Percentiles rank a stretch among this genome's conserved stretches.
Evolutionary conservation across 2,797 vertebrate species (phyloP).

Genomic region (Neosilurus hyrtlii): DNA sequence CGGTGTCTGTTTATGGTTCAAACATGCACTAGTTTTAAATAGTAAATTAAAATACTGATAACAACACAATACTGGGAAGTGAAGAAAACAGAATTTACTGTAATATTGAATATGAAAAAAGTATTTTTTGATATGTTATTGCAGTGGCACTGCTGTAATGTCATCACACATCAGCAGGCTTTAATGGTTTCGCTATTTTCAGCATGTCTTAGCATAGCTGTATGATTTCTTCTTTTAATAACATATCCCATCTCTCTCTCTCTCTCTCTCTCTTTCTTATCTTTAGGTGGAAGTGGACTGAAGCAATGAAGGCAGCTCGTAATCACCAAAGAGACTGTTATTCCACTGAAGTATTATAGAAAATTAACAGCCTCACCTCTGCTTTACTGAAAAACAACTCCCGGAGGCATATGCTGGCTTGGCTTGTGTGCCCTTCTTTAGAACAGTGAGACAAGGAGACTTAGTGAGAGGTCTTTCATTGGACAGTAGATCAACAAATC

Average conservation of each 20-base stretch:
- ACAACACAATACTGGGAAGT: conserved; percentile 34
- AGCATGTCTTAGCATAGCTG: conserved; percentile 59
- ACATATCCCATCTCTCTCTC: conserved; percentile 41
- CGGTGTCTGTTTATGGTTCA: too few relatives aligned
- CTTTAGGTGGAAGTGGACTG: conserved; percentile 80
- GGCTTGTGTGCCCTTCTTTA: conserved; percentile 66
- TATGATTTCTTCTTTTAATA: conserved; percentile 42
- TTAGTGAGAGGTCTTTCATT: conserved; percentile 71
- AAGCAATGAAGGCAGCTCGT: conserved; percentile 74
- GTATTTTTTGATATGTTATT: background rate
- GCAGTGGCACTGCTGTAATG: conserved; percentile 62
- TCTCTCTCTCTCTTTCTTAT: conserved; percentile 52
- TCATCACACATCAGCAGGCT: conserved; percentile 67
- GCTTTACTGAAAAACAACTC: conserved; percentile 59
- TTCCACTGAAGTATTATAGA: conserved; percentile 70
- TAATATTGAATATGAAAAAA: background rate
- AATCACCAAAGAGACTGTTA: conserved; percentile 70
- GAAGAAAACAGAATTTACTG: background rate
- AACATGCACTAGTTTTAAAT: background rate
- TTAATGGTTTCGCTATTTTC: conserved; percentile 66
- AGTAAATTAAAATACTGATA: background rate
- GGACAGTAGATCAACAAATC: conserved; percentile 64
- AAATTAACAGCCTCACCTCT: conserved; percentile 64
- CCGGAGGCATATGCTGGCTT: conserved; percentile 65
- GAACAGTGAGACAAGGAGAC: conserved; percentile 64